These are phyloP conservation scores for Rhadina sibilatrix DNA, from an alignment of 2,113 vertebrate genomes.

Conservation along the genomic window DNA sequence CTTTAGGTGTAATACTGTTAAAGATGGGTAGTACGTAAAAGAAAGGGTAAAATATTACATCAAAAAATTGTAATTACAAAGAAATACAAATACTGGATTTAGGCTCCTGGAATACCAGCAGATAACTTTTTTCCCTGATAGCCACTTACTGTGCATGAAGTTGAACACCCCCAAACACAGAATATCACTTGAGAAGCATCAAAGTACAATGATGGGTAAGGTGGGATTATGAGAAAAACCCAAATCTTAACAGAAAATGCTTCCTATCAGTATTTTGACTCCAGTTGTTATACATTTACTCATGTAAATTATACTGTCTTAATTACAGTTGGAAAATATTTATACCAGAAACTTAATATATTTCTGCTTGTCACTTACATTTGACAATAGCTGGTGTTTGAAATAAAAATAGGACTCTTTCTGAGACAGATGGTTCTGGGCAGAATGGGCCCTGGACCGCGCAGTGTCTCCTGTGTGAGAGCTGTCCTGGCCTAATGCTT, in stretches of 20 bases:
- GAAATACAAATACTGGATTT: not conserved
- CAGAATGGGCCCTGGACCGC: accelerated
- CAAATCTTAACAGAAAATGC: not conserved
- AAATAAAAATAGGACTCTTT: not conserved
- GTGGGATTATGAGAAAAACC: not conserved
- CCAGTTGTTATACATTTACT: not conserved
- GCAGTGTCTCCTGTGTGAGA: not conserved
- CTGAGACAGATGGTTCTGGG: not conserved
- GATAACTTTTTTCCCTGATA: not conserved
- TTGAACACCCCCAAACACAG: not conserved
- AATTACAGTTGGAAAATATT: not conserved
- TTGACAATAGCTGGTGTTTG: not conserved
- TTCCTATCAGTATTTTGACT: not conserved
- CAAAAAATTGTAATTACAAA: not conserved
- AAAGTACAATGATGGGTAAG: not conserved
- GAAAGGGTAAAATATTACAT: not conserved
- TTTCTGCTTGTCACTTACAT: not conserved
- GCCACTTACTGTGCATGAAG: not conserved
- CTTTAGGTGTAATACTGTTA: not conserved
- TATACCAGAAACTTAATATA: not conserved
- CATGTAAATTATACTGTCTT: not conserved
- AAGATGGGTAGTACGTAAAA: not conserved
- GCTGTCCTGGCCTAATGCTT: not conserved
- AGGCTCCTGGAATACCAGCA: not conserved
- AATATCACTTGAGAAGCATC: not conserved